phyloP scores from a whole-genome alignment of 2,113 vertebrate genomes.

The Crotalus horridus region DNA sequence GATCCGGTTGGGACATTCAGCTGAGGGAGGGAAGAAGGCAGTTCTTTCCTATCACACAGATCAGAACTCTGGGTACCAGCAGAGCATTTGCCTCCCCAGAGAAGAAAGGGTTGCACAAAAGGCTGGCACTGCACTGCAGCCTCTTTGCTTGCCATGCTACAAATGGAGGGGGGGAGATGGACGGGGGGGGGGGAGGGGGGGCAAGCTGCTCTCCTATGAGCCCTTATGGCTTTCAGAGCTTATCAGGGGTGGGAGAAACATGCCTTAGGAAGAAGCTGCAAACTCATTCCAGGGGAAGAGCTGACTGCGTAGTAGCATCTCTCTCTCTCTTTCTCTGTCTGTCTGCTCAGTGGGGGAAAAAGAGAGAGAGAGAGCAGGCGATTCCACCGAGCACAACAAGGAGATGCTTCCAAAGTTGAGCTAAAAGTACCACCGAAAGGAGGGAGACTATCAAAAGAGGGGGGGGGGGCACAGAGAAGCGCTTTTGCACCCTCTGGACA shows the following conservation, averaged over 20 bases:
- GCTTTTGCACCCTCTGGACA: neutral
- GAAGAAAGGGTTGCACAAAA: constrained; percentile 18
- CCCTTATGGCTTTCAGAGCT: constrained; percentile 17
- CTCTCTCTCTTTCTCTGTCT: neutral
- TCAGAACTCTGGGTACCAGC: constrained; percentile 10
- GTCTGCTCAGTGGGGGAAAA: neutral
- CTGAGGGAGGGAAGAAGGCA: constrained; percentile 14
- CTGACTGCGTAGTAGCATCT: neutral
- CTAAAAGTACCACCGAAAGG: neutral
- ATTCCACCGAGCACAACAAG: constrained; percentile 28
- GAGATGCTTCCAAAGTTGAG: constrained; percentile 22
- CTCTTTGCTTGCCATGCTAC: neutral
- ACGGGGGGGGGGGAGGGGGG: neutral
- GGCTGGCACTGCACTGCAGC: constrained; percentile 28
- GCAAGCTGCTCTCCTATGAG: constrained; percentile 20
- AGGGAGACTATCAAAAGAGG: neutral
- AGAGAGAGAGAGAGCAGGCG: neutral
- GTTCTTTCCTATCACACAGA: constrained; percentile 26
- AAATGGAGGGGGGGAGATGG: neutral
- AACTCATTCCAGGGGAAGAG: constrained; percentile 18
- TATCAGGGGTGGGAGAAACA: constrained; percentile 23
- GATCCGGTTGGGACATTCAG: constrained; percentile 20
- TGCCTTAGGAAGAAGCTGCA: constrained; percentile 24
- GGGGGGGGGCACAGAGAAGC: neutral
- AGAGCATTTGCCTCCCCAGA: constrained; percentile 12